These are phyloP conservation scores for Coregonus suidteri DNA, from an alignment of 2,797 vertebrate species.

Conservation along the genomic window DNA sequence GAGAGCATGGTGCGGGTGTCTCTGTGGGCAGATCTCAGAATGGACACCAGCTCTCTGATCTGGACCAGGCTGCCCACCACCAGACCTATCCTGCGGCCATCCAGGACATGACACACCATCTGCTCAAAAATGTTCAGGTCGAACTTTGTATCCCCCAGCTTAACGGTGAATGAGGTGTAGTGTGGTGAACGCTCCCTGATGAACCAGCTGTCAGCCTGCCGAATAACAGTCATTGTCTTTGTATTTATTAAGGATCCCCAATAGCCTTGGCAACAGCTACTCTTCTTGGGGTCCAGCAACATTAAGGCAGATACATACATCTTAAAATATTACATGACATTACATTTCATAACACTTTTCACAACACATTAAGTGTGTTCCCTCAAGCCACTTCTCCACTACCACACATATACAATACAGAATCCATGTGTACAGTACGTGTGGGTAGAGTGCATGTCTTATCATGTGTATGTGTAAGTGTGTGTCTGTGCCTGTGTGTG, in stretches of 20 bases:
- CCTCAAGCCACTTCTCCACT: too few species aligned
- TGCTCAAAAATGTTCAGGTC: not conserved
- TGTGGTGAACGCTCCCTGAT: conserved; percentile 49
- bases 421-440: too few species aligned
- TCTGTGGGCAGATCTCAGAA: not conserved
- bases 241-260: too few species aligned
- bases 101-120: conserved; percentile 3
- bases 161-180: conserved; percentile 28
- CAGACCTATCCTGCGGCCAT: conserved; percentile 1
- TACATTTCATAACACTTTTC: too few species aligned
- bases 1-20: not conserved
- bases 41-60: conserved; percentile 5
- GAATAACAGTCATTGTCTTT: conserved; percentile 61
- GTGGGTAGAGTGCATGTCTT: too few species aligned
- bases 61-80: conserved; percentile 5
- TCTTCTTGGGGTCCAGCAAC: conserved; percentile 38
- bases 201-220: conserved; percentile 62
- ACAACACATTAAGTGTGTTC: too few species aligned
- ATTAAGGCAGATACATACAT: too few species aligned
- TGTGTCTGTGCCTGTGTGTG: too few species aligned
- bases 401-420: too few species aligned
- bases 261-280: too few species aligned
- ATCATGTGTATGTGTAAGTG: too few species aligned
- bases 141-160: not conserved
- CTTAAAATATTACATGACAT: too few species aligned